phyloP scores from a whole-genome alignment of 2,797 vertebrate genomes.

The Xenopus petersii region DNA sequence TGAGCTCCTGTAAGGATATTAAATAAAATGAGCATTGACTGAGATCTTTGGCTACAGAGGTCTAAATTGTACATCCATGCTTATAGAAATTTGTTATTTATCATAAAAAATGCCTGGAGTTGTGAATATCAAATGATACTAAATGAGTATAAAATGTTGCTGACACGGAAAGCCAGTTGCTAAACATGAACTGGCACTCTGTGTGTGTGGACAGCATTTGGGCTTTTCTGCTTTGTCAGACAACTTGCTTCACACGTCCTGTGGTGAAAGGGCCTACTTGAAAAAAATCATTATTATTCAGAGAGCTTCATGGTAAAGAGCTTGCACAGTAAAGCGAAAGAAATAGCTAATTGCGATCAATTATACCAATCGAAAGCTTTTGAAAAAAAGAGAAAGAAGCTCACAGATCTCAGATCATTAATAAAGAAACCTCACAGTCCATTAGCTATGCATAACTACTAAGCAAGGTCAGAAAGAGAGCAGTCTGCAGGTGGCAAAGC shows the following conservation, averaged over 20 bases:
- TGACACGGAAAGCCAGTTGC: not conserved
- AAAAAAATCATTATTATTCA: slow-evolving; percentile 9
- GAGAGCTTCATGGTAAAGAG: not conserved
- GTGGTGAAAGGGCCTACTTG: not conserved
- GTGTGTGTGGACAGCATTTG: slow-evolving; percentile 23
- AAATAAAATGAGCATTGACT: too few species aligned
- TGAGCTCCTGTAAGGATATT: too few species aligned
- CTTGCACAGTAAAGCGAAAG: slow-evolving; percentile 15
- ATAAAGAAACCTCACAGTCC: slow-evolving; percentile 5
- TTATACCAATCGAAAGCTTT: slow-evolving; percentile 21
- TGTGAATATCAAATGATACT: slow-evolving; percentile 9
- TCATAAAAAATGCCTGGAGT: slow-evolving; percentile 3
- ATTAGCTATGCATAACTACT: slow-evolving; percentile 23
- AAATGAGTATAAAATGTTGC: not conserved
- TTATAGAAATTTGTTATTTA: not conserved
- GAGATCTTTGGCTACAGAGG: too few species aligned
- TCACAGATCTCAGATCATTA: slow-evolving; percentile 2
- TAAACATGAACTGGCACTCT: slow-evolving; percentile 5
- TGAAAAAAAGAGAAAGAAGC: not conserved
- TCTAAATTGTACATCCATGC: too few species aligned
- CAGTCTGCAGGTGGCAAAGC: not conserved
- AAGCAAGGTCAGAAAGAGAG: slow-evolving; percentile 10
- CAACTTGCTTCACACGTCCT: slow-evolving; percentile 29
- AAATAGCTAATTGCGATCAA: slow-evolving; percentile 27
- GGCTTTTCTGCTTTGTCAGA: slow-evolving; percentile 28